These are phyloP conservation scores for Atta texana DNA, from an alignment of 1,140 invertebrate genomes.

Conservation along the genomic window DNA sequence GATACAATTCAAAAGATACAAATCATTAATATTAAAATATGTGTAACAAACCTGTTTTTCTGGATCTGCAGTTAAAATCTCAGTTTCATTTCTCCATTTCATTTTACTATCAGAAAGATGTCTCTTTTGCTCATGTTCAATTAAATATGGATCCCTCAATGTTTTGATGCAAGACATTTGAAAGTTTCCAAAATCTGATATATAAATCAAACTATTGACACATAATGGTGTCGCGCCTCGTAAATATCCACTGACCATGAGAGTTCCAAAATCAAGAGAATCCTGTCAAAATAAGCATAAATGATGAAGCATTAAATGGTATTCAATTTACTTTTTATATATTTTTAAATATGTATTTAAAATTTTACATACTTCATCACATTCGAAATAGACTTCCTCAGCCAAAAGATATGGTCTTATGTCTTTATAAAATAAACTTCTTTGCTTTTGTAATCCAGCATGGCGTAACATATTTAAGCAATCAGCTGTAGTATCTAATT, in stretches of 20 bases:
- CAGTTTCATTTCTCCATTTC: constrained; percentile 71
- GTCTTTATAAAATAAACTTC: constrained; percentile 90
- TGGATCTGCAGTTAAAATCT: constrained; percentile 89
- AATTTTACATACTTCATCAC: constrained; percentile 70
- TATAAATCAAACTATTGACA: constrained; percentile 95
- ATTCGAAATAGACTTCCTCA: constrained; percentile 90
- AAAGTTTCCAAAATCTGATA: constrained; percentile 96
- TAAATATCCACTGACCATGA: constrained; percentile 95
- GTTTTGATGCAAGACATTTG: constrained; percentile 95
- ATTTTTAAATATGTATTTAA: constrained; percentile 18
- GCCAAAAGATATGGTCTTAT: constrained; percentile 93
- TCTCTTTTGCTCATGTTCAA: constrained; percentile 83
- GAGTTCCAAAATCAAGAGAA: constrained; percentile 87
- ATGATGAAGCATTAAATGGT: constrained; percentile 23
- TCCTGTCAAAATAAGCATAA: constrained; percentile 66
- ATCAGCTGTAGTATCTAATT: constrained; percentile 92
- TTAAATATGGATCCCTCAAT: constrained; percentile 91
- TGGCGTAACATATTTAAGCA: constrained; percentile 92
- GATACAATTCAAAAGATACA: background rate
- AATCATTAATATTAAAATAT: constrained; percentile 16
- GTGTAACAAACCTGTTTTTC: constrained; percentile 88
- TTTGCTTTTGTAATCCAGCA: constrained; percentile 94
- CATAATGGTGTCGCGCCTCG: constrained; percentile 91
- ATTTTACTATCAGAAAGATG: constrained; percentile 78
- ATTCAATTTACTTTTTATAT: background rate